Conservation (phyloP, 2,113 vertebrate species). For the Malurus alboscapulatus region DNA sequence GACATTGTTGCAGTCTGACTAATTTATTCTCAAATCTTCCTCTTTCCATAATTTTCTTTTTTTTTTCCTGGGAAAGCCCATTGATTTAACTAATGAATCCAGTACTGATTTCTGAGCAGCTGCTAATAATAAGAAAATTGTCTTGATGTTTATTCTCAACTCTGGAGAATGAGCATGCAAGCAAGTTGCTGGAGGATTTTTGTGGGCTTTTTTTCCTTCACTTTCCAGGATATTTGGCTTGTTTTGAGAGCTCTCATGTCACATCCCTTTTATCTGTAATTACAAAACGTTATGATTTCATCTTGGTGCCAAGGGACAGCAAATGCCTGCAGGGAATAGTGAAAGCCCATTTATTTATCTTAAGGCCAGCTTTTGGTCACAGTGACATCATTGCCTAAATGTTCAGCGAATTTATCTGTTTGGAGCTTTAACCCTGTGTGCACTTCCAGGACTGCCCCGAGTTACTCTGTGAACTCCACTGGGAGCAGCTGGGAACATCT, state of each 20-base stretch:
- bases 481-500: background rate
- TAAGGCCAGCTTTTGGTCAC: background rate
- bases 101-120: conserved; percentile 46
- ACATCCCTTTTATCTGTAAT: conserved; percentile 46
- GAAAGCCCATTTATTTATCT: conserved; percentile 22
- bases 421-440: background rate
- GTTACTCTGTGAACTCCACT: background rate
- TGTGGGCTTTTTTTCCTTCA: background rate
- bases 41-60: conserved; percentile 15
- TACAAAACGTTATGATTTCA: conserved; percentile 52
- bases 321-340: conserved; percentile 11
- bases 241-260: conserved; percentile 49
- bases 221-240: conserved; percentile 44
- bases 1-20: background rate
- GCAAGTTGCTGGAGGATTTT: background rate
- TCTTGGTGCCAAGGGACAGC: conserved; percentile 31
- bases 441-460: background rate
- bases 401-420: background rate
- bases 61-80: conserved; percentile 10
- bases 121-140: conserved; percentile 59
- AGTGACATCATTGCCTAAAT: conserved; percentile 20
- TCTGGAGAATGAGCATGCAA: background rate
- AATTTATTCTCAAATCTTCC: background rate
- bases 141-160: background rate
- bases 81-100: conserved; percentile 45